phyloP scores from a whole-genome alignment of 2,797 vertebrate species.

The Helicolenus hilgendorfi region DNA sequence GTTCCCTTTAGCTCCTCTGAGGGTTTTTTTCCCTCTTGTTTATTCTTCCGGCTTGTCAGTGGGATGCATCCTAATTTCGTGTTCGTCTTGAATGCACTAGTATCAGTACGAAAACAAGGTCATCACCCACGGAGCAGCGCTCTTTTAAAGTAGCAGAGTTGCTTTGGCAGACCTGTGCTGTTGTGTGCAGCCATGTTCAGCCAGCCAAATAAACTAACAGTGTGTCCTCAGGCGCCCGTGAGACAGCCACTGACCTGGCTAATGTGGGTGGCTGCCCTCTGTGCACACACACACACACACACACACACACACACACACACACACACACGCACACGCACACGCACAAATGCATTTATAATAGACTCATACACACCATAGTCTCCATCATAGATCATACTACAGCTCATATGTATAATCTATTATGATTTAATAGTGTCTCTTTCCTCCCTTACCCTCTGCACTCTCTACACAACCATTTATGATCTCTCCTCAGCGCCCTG shows the following conservation, averaged over 20 bases:
- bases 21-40: conserved; percentile 2
- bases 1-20: conserved; percentile 29
- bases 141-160: conserved; percentile 25
- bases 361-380: conserved; percentile 31
- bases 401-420: conserved; percentile 17
- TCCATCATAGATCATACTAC: conserved; percentile 23
- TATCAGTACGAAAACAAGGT: conserved; percentile 48
- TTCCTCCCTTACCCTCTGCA: conserved; percentile 19
- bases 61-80: conserved; percentile 31
- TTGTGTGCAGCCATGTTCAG: conserved; percentile 75
- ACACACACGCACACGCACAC: not conserved
- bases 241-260: conserved; percentile 79
- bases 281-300: not conserved
- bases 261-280: conserved; percentile 75
- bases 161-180: conserved; percentile 70
- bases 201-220: conserved; percentile 83
- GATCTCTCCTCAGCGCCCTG: conserved; percentile 22
- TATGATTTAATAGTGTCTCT: conserved; percentile 40
- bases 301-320: conserved; percentile 4
- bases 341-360: not conserved
- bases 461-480: conserved; percentile 37
- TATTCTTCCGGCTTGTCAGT: conserved; percentile 25
- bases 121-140: conserved; percentile 43
- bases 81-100: conserved; percentile 21
- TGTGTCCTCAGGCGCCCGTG: conserved; percentile 75